A percentile compares a stretch with the other conserved stretches of the same genome.
These are phyloP conservation scores for Zygothrica quintamaculata DNA, from an alignment of 2,888 invertebrate genomes.

Conservation along the genomic window DNA sequence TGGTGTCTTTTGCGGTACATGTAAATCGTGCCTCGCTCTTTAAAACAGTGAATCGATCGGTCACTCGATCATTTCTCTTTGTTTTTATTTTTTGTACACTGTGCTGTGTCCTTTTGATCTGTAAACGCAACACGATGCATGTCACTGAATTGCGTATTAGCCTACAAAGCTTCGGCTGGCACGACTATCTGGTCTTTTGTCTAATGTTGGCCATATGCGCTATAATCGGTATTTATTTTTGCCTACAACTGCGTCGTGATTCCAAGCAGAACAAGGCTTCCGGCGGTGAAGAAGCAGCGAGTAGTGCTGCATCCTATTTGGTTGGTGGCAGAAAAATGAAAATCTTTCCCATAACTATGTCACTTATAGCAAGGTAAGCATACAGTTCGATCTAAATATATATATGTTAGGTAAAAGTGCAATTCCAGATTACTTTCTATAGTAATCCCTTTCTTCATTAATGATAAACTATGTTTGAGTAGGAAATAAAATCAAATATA, in stretches of 20 bases:
- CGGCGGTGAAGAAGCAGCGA: constrained; percentile 85
- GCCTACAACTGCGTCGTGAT: constrained; percentile 87
- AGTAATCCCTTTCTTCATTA: too few species aligned
- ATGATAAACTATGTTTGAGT: too few species aligned
- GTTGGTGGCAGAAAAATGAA: constrained; percentile 89
- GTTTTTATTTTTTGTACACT: constrained; percentile 4
- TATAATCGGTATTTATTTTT: constrained; percentile 92
- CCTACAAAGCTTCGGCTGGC: constrained; percentile 89
- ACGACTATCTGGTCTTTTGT: constrained; percentile 92
- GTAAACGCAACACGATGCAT: constrained; percentile 64
- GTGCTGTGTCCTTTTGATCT: constrained; percentile 12
- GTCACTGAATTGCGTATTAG: constrained; percentile 84
- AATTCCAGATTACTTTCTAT: background rate
- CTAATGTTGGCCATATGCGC: constrained; percentile 91
- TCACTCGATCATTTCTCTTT: background rate
- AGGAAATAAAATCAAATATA: too few species aligned
- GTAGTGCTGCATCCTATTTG: constrained; percentile 85
- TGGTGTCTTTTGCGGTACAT: constrained; percentile 8
- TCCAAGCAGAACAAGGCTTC: constrained; percentile 81
- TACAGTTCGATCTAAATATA: too few species aligned
- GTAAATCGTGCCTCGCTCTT: constrained; percentile 8
- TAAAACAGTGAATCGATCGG: background rate
- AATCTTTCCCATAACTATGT: constrained; percentile 89
- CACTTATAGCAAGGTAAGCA: constrained; percentile 88
- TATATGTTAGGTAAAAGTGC: background rate